Evolutionary conservation across 23 tunicate species (phyloP).

Genomic region (Oikopleura dioica): DNA sequence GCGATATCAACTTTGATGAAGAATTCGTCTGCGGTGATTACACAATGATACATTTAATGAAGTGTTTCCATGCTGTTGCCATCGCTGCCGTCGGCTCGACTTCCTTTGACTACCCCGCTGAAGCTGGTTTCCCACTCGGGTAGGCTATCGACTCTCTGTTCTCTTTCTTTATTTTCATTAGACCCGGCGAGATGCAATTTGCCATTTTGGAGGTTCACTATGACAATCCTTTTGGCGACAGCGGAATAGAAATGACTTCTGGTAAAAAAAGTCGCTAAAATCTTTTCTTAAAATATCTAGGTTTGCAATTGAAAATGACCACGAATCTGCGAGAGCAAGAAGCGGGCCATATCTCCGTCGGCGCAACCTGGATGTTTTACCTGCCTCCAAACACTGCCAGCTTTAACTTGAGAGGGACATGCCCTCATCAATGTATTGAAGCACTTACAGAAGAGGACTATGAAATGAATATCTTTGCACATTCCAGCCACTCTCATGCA

Average conservation of each 20-base stretch:
- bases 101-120: background rate
- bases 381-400: background rate
- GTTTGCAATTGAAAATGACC: background rate
- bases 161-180: too few relatives aligned
- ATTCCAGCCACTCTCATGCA: too few relatives aligned
- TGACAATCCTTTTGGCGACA: background rate
- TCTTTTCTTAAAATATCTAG: too few relatives aligned
- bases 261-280: too few relatives aligned
- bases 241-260: background rate
- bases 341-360: background rate
- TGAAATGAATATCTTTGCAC: too few relatives aligned
- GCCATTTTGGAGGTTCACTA: background rate
- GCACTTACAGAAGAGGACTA: background rate
- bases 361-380: conserved; percentile 13
- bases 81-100: background rate
- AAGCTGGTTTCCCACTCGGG: background rate
- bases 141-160: too few relatives aligned
- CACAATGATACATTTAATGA: background rate
- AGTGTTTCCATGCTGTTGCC: background rate
- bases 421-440: background rate
- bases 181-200: background rate
- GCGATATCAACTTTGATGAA: too few relatives aligned
- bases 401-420: background rate
- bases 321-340: background rate
- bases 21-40: background rate